Conservation (phyloP, 2,797 vertebrate genomes). For the Gephyroberyx darwinii region DNA sequence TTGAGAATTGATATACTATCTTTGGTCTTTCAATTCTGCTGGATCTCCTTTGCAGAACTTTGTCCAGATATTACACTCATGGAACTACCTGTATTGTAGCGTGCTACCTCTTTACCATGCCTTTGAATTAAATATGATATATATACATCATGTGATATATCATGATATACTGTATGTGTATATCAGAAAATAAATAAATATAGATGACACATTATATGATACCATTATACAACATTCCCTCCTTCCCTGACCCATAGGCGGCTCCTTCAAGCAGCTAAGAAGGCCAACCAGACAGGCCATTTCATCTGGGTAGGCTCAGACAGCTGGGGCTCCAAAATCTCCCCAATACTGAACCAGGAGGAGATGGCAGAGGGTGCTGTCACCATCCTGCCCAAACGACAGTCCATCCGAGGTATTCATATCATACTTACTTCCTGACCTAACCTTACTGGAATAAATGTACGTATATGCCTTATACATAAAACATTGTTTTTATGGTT, state of each 20-base stretch:
- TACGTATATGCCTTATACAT: background rate
- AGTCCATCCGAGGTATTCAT: slow-evolving; percentile 89
- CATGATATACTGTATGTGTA: background rate
- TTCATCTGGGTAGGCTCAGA: slow-evolving; percentile 98
- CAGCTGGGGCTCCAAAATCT: slow-evolving; percentile 96
- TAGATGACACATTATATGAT: background rate
- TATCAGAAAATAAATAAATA: background rate
- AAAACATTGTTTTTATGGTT: background rate
- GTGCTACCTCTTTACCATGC: slow-evolving; percentile 2
- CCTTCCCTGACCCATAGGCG: slow-evolving; percentile 76
- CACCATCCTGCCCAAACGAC: slow-evolving; percentile 92
- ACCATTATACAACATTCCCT: slow-evolving; percentile 19
- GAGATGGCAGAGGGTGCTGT: slow-evolving; percentile 94
- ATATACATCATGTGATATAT: background rate
- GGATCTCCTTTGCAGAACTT: slow-evolving; percentile 31
- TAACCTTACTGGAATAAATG: background rate
- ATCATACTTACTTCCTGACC: background rate
- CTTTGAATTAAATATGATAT: slow-evolving; percentile 39
- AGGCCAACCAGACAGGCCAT: slow-evolving; percentile 93
- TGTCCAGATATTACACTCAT: slow-evolving; percentile 17
- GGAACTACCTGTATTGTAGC: slow-evolving; percentile 12
- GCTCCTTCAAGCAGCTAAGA: slow-evolving; percentile 91
- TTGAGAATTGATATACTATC: slow-evolving; percentile 22
- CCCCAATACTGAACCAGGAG: slow-evolving; percentile 91
- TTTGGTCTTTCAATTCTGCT: slow-evolving; percentile 34